phyloP scores from a whole-genome alignment of 2,888 invertebrate genomes.

The Peribatodes rhomboidaria region DNA sequence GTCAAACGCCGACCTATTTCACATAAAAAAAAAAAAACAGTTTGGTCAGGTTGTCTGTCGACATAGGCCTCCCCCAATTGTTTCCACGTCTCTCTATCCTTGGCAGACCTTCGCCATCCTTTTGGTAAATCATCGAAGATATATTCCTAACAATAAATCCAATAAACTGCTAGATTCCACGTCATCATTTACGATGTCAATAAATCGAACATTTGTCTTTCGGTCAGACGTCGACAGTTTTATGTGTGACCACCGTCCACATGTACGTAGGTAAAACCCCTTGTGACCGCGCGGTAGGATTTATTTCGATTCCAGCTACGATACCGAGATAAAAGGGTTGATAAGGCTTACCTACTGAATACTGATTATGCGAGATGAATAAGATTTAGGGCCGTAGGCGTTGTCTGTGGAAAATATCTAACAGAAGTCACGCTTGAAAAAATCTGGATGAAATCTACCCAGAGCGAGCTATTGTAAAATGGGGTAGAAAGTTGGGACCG shows the following conservation, averaged over 20 bases:
- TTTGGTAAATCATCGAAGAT: not conserved
- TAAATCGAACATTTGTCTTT: constrained; percentile 48
- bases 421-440: not conserved
- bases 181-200: constrained; percentile 19
- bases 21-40: too few species aligned
- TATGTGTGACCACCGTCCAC: constrained; percentile 45
- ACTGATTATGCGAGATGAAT: constrained; percentile 17
- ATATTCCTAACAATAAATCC: not conserved
- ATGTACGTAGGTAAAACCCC: constrained; percentile 37
- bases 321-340: constrained; percentile 37
- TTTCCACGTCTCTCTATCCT: too few species aligned
- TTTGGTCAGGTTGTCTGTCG: too few species aligned
- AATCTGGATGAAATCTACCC: too few species aligned
- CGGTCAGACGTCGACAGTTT: constrained; percentile 49
- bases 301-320: constrained; percentile 40
- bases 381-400: not conserved
- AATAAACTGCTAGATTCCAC: not conserved
- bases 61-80: too few species aligned
- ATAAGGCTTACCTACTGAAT: constrained; percentile 32
- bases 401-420: not conserved
- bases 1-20: too few species aligned
- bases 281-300: constrained; percentile 39
- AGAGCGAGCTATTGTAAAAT: not conserved
- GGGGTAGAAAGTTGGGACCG: too few species aligned
- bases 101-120: too few species aligned